Conservation (phyloP, 2,113 vertebrate species). For the human region GRCh38 chr12:68564501-68565000, state of each 20-base stretch:
- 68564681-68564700: background rate
- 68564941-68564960: background rate
- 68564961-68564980: background rate
- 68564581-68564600: background rate
- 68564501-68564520: conserved; percentile 36
- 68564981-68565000: conserved; percentile 43
- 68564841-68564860: background rate
- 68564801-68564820: background rate
- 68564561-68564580: background rate
- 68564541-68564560: background rate
- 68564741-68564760: background rate
- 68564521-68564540: background rate
- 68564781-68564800: too few relatives aligned
- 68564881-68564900: background rate
- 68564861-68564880: conserved; percentile 5
- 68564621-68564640: conserved; percentile 32
- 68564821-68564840: background rate
- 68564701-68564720: too few relatives aligned
- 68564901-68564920: background rate
- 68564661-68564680: background rate
- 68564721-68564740: too few relatives aligned
- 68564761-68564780: too few relatives aligned
- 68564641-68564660: conserved; percentile 1
- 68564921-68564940: background rate
- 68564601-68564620: background rate